Base-by-base conservation (phyloP, 1,140 invertebrate species). In the Tyrophagus putrescentiae region DNA sequence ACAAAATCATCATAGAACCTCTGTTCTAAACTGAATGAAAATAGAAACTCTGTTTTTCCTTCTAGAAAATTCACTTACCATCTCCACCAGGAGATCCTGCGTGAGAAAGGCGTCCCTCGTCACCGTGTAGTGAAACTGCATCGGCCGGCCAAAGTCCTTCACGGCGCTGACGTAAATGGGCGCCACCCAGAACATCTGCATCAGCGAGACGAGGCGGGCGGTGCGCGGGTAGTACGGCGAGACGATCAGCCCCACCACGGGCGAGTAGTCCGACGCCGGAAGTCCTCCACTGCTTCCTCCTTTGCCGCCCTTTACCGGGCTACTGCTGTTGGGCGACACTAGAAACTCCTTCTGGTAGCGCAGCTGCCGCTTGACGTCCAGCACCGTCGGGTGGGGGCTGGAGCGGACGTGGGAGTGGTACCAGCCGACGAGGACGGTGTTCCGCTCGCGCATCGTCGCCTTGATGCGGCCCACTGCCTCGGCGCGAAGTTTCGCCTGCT, bases 341-440 rank as follows among this genome's bases (percentile, higher is more conserved):
- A n/a, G n/a, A n/a, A n/a, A n/a, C n/a, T n/a, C 84, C 50, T 95
- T 85, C 75, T 97, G 87, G 76, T 94, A 93, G 66, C 93, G 88
- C 58, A 95, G 75, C 71, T 96, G 92, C 63, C 84, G 81, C 68
- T 92, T 87, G 62, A 92, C 85, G 71, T 96, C 92, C 44, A 85
- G 76, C 0, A 94, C 73, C 18, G 87, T 89, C 9, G 90, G 90
- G 62, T 89, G 84, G 9, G 88, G 84, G 63, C 84, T 80, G 61
- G 85, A 84, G 41, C 82, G 79, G 0, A 90, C 89, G 76, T 95
- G 91, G n/a, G 87, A 92, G 70, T 96, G 91, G 76, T 96, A 96
- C 90, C 91, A 94, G 4, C 90, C 91, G 32, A 95, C 83, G 9
- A 94, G 73, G 28, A 80, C 81, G 28, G 93, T 76, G 57, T 84